Conservation (phyloP, 2,113 vertebrate species). For the Regulus satrapa region DNA sequence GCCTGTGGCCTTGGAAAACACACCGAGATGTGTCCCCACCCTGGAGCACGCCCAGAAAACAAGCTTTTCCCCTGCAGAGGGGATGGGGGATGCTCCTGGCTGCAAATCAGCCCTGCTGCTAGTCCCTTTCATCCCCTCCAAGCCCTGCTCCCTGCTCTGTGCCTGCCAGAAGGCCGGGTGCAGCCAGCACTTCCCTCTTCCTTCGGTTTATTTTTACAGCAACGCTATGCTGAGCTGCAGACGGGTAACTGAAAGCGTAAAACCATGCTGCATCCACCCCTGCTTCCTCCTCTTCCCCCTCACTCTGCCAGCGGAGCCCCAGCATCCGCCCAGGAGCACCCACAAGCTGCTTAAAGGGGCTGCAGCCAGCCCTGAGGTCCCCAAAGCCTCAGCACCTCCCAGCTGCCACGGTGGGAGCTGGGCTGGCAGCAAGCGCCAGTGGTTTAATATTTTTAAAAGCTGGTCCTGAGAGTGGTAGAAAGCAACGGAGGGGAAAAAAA, state of each 20-base stretch:
- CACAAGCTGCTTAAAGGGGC: fast-evolving
- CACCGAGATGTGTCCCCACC: fast-evolving
- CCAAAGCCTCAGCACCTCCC: background rate
- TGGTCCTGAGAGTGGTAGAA: background rate
- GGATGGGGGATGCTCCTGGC: background rate
- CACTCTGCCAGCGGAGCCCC: fast-evolving
- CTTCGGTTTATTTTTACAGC: background rate
- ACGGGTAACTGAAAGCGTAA: fast-evolving
- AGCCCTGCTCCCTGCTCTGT: background rate
- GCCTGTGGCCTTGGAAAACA: background rate
- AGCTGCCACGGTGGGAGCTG: background rate
- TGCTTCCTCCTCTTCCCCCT: background rate
- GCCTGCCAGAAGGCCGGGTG: fast-evolving
- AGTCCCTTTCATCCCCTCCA: fast-evolving
- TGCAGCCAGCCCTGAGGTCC: background rate
- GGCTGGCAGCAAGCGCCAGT: background rate
- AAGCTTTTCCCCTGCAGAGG: background rate
- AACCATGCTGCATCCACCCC: background rate
- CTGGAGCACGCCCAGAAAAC: background rate
- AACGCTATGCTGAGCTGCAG: background rate
- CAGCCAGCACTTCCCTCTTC: background rate
- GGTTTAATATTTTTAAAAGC: background rate
- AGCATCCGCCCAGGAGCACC: background rate
- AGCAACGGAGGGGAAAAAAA: fast-evolving
- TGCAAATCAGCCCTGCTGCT: background rate